Evolutionary conservation across 2,113 vertebrate species (phyloP).

Genomic region (Mus pahari): DNA sequence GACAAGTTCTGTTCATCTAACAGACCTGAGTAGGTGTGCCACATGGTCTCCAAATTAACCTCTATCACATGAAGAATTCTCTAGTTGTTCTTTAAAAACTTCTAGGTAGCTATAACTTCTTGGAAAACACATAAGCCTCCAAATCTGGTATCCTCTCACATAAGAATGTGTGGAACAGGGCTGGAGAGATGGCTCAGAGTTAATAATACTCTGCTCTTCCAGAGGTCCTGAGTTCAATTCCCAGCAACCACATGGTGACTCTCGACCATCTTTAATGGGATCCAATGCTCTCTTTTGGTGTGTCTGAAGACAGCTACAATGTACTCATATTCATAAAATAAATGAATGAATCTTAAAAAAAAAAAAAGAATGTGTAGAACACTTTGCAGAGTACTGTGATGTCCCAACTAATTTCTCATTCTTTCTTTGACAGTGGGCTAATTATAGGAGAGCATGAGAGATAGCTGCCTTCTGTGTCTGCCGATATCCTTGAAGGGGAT

Average conservation of each 20-base stretch:
- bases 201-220: background rate
- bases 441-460: constrained; percentile 1
- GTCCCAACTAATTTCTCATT: background rate
- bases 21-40: background rate
- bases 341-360: background rate
- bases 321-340: background rate
- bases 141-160: background rate
- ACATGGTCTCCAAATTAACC: constrained; percentile 38
- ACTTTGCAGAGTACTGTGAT: background rate
- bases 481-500: background rate
- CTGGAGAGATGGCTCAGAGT: background rate
- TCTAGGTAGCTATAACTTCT: background rate
- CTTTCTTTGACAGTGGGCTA: background rate
- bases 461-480: background rate
- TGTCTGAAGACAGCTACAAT: too few relatives aligned
- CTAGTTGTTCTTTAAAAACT: constrained; percentile 15
- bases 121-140: background rate
- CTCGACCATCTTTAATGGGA: background rate
- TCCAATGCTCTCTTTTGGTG: background rate
- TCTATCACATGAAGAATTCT: constrained; percentile 44
- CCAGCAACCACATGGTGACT: background rate
- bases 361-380: background rate
- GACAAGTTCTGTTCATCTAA: background rate
- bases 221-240: background rate
- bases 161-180: background rate